Percentiles rank a stretch among this genome's conserved stretches.
Evolutionary conservation across 2,888 invertebrate species (phyloP).

Genomic region (Sericinus montela): DNA sequence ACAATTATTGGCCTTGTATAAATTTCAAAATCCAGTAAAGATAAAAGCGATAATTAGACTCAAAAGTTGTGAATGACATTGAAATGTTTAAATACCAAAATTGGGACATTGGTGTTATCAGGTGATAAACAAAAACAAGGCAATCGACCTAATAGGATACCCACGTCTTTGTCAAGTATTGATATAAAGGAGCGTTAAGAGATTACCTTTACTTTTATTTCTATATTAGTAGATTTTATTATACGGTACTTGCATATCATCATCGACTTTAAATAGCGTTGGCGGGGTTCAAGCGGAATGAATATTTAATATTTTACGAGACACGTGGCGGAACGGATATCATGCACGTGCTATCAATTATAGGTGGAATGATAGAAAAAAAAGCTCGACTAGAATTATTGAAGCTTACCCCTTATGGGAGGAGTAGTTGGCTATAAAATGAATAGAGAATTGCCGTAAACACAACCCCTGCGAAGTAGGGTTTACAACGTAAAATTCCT

Average conservation of each 20-base stretch:
- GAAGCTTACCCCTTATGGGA: constrained; percentile 44
- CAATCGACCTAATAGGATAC: constrained; percentile 13
- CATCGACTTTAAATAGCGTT: constrained; percentile 32
- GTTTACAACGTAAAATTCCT: constrained; percentile 1
- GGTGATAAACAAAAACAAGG: constrained; percentile 18
- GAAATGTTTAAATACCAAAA: constrained; percentile 11
- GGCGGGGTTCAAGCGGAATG: constrained; percentile 48
- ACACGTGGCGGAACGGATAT: constrained; percentile 72
- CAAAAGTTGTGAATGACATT: constrained; percentile 7
- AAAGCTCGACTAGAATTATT: constrained; percentile 47
- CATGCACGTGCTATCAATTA: constrained; percentile 75
- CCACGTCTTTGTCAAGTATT: constrained; percentile 3
- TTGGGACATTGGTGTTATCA: constrained; percentile 13
- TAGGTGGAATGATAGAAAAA: constrained; percentile 50
- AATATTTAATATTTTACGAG: constrained; percentile 64
- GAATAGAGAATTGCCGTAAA: constrained; percentile 19
- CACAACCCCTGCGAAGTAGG: constrained; percentile 14
- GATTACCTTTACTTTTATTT: constrained; percentile 58
- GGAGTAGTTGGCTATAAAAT: constrained; percentile 39
- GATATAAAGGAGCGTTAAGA: constrained; percentile 21
- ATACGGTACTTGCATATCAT: constrained; percentile 40
- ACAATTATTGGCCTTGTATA: constrained; percentile 1
- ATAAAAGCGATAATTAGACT: constrained; percentile 10
- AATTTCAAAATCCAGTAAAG: constrained; percentile 1
- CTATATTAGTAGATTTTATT: constrained; percentile 37